Conservation (phyloP, 2,888 invertebrate genomes). For the Nudaria mundana region DNA sequence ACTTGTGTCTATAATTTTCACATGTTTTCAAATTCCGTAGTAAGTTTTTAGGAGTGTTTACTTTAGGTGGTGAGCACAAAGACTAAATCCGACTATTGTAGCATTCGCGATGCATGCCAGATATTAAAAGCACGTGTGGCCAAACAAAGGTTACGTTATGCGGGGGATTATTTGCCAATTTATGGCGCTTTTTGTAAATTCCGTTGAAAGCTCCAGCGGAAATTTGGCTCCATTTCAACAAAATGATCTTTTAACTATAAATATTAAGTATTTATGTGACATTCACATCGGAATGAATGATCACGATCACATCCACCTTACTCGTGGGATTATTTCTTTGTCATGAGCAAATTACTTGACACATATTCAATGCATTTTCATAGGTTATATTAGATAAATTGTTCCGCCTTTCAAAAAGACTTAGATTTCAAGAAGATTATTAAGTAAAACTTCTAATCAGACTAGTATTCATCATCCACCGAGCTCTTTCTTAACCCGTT, state of each 20-base stretch:
- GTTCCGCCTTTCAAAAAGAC: too few species aligned
- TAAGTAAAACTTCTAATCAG: too few species aligned
- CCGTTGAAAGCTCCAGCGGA: slow-evolving; percentile 75
- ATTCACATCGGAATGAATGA: slow-evolving; percentile 52
- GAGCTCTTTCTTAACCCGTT: too few species aligned
- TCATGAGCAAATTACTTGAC: slow-evolving; percentile 2
- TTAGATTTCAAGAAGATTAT: too few species aligned
- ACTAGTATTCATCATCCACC: too few species aligned
- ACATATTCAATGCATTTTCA: background rate
- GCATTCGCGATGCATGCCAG: slow-evolving; percentile 53
- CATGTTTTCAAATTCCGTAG: slow-evolving; percentile 31
- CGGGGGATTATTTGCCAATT: slow-evolving; percentile 81
- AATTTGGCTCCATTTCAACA: slow-evolving; percentile 81
- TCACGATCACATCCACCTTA: slow-evolving; percentile 49
- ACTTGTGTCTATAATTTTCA: slow-evolving; percentile 5
- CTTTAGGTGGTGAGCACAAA: slow-evolving; percentile 66
- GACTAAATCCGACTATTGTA: slow-evolving; percentile 75
- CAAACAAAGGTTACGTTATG: slow-evolving; percentile 81
- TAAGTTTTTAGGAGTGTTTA: slow-evolving; percentile 73
- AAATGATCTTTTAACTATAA: slow-evolving; percentile 77
- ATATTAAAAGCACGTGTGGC: slow-evolving; percentile 82
- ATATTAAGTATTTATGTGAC: slow-evolving; percentile 62
- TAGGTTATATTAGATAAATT: too few species aligned
- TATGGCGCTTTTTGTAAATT: slow-evolving; percentile 79
- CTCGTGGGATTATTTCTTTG: slow-evolving; percentile 43